Evolutionary conservation across 2,113 vertebrate genomes (phyloP), one percentile per base, ranked within the genome.

Genomic region (Gavialis gangeticus): DNA sequence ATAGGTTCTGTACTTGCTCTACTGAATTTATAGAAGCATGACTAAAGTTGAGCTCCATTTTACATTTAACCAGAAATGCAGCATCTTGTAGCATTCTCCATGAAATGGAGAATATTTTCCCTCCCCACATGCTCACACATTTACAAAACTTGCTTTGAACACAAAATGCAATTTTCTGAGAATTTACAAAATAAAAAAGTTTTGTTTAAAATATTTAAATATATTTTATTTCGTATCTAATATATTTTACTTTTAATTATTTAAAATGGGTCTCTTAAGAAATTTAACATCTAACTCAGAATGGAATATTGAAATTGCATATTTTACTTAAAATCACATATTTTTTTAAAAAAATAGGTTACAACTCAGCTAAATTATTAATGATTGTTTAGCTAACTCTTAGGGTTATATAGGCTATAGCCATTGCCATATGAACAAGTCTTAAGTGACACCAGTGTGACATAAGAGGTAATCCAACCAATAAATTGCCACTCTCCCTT

Each of bases 381-480:
- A 56, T 60, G 73, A 46, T 25, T 15, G 24, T 73, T 75, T 75
- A 27, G 66, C 5, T 56, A 79, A 46, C 25, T 30, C 1, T 58
- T 67, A 79, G 66, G 55, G 60, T 71, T 46, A 37, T 22, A 46
- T 12, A 46, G 30, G 19, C 21, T 37, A 71, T 34, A 71, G 69
- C 21, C 56, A 0, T 16, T 1, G 0, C 59, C 27, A 21, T 22
- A 28, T 28, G 22, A 0, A 63, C n/a, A 37, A 9, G 46, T 28
- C 37, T 75, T 34, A 28, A 14, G 60, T 60, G 46, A 18, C 24
- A 56, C n/a, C 57, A 58, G 34, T 46, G 55, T 66, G 73, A 60
- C 7, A 10, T 37, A 64, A 21, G 19, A 17, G 73, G n/a, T 37
- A 81, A 62, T 17, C 16, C 56, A 17, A 2, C 64, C 60, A 22